phyloP scores from a whole-genome alignment of 1,140 invertebrate genomes.

The Campodea augens region DNA sequence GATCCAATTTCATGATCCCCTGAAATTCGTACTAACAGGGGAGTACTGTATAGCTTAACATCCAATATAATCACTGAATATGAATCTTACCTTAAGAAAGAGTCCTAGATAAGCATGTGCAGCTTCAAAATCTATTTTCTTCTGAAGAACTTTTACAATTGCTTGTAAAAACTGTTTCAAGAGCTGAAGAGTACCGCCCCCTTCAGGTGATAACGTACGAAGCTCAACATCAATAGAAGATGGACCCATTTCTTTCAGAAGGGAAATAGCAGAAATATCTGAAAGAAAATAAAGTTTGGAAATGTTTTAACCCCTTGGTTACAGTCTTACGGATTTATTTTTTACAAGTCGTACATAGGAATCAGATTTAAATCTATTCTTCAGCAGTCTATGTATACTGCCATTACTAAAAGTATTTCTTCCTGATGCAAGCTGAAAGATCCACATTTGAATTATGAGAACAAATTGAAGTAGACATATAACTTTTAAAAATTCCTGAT shows the following conservation, averaged over 20 bases:
- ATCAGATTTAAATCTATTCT: no score
- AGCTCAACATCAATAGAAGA: conserved; percentile 81
- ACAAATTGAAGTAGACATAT: no score
- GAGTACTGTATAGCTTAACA: no score
- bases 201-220: conserved; percentile 48
- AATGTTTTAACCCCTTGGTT: background rate
- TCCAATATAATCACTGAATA: no score
- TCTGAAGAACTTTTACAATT: conserved; percentile 46
- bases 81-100: conserved; percentile 74
- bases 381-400: no score
- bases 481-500: background rate
- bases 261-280: conserved; percentile 35
- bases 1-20: no score
- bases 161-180: conserved; percentile 65
- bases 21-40: no score
- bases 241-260: conserved; percentile 62
- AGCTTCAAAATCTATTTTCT: conserved; percentile 75
- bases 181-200: conserved; percentile 40
- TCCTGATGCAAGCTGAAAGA: no score
- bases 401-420: no score
- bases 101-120: conserved; percentile 76
- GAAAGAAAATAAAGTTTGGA: conserved; percentile 5
- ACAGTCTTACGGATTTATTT: no score
- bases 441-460: no score
- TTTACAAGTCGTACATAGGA: no score